phyloP scores from a whole-genome alignment of 2,888 invertebrate genomes.

The Drepanosiphum platanoidis region DNA sequence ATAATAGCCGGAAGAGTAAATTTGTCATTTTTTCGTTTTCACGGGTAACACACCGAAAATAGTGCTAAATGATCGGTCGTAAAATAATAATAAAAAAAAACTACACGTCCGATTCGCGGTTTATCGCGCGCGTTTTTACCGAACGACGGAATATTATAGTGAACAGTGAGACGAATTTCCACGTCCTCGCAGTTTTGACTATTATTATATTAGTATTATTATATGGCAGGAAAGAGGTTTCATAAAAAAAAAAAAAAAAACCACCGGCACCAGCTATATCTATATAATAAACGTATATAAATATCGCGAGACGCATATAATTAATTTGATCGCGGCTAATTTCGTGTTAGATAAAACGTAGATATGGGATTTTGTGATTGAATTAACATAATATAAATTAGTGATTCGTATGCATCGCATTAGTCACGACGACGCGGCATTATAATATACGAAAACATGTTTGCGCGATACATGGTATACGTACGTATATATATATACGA shows the following conservation, averaged over 20 bases:
- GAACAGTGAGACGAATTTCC: background rate
- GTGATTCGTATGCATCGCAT: constrained; percentile 14
- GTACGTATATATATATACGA: background rate
- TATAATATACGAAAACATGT: background rate
- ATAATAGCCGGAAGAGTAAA: too few species aligned
- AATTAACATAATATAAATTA: constrained; percentile 47
- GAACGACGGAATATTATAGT: background rate
- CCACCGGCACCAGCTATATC: background rate
- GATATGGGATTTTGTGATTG: constrained; percentile 30
- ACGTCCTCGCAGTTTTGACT: background rate
- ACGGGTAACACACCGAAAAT: too few species aligned
- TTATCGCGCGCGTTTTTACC: background rate
- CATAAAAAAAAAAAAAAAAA: background rate
- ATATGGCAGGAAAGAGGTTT: background rate
- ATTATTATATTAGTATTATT: background rate
- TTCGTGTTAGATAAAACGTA: constrained; percentile 24
- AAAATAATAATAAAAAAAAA: too few species aligned
- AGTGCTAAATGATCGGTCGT: too few species aligned
- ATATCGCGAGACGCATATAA: constrained; percentile 23
- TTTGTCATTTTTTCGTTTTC: too few species aligned
- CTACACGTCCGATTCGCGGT: background rate
- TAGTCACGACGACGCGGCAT: background rate
- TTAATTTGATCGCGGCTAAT: constrained; percentile 39
- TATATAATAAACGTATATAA: background rate
- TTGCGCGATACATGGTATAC: background rate